These are phyloP conservation scores for Netelia melanura DNA, from an alignment of 2,888 invertebrate species.

Conservation along the genomic window DNA sequence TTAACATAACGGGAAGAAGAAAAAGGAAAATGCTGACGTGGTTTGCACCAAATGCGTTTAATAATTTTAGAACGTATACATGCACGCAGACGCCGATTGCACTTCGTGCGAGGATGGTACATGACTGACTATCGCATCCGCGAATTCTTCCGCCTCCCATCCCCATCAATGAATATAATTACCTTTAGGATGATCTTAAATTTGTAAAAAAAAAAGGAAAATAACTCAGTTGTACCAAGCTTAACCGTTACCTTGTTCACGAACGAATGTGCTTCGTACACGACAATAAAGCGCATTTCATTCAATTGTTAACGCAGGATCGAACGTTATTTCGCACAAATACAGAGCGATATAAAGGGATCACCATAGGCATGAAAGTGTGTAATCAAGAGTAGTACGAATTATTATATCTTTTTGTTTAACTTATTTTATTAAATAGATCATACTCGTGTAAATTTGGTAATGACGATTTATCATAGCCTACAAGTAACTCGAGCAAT, in stretches of 20 bases:
- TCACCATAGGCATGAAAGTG: no score
- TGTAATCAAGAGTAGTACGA: neutral
- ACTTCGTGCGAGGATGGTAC: slow-evolving; percentile 21
- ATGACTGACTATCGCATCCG: slow-evolving; percentile 38
- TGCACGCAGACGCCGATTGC: slow-evolving; percentile 18
- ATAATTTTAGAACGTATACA: slow-evolving; percentile 32
- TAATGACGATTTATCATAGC: slow-evolving; percentile 21
- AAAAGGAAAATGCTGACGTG: slow-evolving; percentile 12
- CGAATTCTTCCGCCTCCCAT: slow-evolving; percentile 35
- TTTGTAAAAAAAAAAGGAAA: slow-evolving; percentile 72
- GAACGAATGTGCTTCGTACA: slow-evolving; percentile 74
- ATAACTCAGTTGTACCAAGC: slow-evolving; percentile 69
- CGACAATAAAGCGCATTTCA: slow-evolving; percentile 82
- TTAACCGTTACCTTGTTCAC: slow-evolving; percentile 73
- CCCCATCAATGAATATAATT: neutral
- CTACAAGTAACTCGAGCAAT: neutral
- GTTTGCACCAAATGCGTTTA: slow-evolving; percentile 42
- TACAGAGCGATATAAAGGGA: neutral
- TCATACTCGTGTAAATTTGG: slow-evolving; percentile 27
- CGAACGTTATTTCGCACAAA: neutral
- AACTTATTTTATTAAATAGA: slow-evolving; percentile 43
- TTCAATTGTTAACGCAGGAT: slow-evolving; percentile 68
- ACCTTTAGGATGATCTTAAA: slow-evolving; percentile 65
- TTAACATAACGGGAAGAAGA: slow-evolving; percentile 34
- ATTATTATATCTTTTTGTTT: slow-evolving; percentile 27